Percentiles rank a stretch among this genome's conserved stretches.
phyloP scores from a whole-genome alignment of 2,797 vertebrate species.

The Enteromius fasciolatus region DNA sequence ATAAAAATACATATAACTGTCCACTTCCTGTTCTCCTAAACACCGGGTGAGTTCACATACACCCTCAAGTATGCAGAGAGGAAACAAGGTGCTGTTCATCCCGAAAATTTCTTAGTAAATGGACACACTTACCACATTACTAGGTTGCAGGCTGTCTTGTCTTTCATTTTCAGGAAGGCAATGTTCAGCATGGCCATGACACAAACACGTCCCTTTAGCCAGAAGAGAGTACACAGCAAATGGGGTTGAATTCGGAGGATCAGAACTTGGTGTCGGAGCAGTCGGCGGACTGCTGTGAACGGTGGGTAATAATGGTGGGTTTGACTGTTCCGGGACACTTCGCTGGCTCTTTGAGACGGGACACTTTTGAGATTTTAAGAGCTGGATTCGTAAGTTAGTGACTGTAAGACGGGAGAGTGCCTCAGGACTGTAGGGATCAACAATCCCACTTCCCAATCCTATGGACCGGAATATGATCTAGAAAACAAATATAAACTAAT shows the following conservation, averaged over 20 bases:
- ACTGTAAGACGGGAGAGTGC: slow-evolving; percentile 80
- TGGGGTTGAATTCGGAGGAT: slow-evolving; percentile 72
- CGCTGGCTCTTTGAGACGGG: slow-evolving; percentile 57
- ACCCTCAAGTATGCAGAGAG: neutral
- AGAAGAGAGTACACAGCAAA: slow-evolving; percentile 87
- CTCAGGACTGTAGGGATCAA: slow-evolving; percentile 84
- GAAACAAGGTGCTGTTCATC: neutral
- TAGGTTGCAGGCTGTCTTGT: slow-evolving; percentile 50
- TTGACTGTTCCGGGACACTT: neutral
- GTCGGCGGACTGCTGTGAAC: slow-evolving; percentile 40
- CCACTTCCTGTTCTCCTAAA: slow-evolving; percentile 4
- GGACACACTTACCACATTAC: slow-evolving; percentile 64
- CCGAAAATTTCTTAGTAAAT: neutral
- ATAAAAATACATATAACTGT: slow-evolving; percentile 20
- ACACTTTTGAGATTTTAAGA: slow-evolving; percentile 84
- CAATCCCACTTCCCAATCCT: slow-evolving; percentile 71
- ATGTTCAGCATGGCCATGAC: slow-evolving; percentile 87
- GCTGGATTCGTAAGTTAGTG: slow-evolving; percentile 85
- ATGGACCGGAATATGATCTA: slow-evolving; percentile 87
- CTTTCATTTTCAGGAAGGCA: slow-evolving; percentile 71
- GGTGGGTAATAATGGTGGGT: neutral
- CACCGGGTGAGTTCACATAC: neutral
- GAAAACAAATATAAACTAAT: slow-evolving; percentile 8
- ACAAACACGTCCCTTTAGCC: slow-evolving; percentile 86
- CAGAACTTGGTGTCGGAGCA: slow-evolving; percentile 21